These are phyloP conservation scores for Sinonovacula constricta DNA, from an alignment of 1,140 invertebrate species.

Conservation along the genomic window DNA sequence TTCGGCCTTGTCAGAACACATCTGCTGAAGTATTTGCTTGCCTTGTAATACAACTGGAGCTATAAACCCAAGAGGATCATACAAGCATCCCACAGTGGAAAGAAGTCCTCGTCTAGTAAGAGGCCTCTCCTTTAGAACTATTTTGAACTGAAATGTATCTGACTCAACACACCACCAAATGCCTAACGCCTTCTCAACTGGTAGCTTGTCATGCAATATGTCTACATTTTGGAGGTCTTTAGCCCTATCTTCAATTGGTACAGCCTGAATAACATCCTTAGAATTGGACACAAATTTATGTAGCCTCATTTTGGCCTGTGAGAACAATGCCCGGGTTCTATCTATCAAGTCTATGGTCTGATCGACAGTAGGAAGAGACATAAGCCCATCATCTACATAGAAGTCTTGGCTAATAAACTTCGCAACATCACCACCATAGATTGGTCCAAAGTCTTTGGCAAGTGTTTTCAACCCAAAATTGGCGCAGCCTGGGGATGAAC, in stretches of 20 bases:
- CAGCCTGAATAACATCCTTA: slow-evolving; percentile 48
- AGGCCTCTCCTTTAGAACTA: not conserved
- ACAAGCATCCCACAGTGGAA: slow-evolving; percentile 29
- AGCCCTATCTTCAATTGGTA: slow-evolving; percentile 43
- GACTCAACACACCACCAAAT: slow-evolving; percentile 36
- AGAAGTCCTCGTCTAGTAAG: slow-evolving; percentile 20
- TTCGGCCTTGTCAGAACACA: slow-evolving; percentile 7
- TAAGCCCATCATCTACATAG: slow-evolving; percentile 65
- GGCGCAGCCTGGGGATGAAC: slow-evolving; percentile 54
- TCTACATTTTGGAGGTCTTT: slow-evolving; percentile 50
- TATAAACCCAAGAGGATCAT: slow-evolving; percentile 50
- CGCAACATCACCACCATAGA: slow-evolving; percentile 7
- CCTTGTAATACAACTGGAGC: slow-evolving; percentile 29
- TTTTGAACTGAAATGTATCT: slow-evolving; percentile 51
- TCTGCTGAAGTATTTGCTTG: slow-evolving; percentile 44
- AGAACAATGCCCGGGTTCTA: slow-evolving; percentile 32
- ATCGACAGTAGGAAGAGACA: slow-evolving; percentile 36
- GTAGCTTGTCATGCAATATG: slow-evolving; percentile 52
- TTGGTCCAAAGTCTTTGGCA: slow-evolving; percentile 22
- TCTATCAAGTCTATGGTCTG: slow-evolving; percentile 52
- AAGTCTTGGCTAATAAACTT: slow-evolving; percentile 53
- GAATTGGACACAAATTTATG: slow-evolving; percentile 60
- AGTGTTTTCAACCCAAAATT: slow-evolving; percentile 54
- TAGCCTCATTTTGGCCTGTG: slow-evolving; percentile 48
- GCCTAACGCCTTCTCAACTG: slow-evolving; percentile 50